phyloP scores from a whole-genome alignment of 1,140 invertebrate genomes.

The Linepithema humile region DNA sequence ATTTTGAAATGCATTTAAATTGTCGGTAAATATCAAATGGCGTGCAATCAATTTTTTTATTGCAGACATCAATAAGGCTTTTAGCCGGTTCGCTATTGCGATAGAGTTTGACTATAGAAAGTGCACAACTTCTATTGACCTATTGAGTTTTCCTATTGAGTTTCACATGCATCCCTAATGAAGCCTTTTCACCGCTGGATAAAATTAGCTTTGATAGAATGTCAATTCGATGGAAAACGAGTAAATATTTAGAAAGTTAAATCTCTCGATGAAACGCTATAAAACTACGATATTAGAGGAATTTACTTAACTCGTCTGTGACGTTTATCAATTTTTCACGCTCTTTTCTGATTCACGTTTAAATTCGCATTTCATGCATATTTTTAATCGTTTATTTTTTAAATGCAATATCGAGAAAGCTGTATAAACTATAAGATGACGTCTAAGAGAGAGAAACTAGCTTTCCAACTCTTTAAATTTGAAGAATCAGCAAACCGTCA shows the following conservation, averaged over 20 bases:
- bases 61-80: neutral
- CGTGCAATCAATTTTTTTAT: neutral
- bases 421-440: slow-evolving; percentile 2
- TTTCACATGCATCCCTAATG: slow-evolving; percentile 31
- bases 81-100: neutral
- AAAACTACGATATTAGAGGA: neutral
- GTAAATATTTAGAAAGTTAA: slow-evolving; percentile 40
- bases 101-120: slow-evolving; percentile 26
- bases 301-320: neutral
- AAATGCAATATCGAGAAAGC: neutral
- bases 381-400: neutral
- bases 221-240: slow-evolving; percentile 25
- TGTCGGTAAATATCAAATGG: neutral
- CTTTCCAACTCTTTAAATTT: slow-evolving; percentile 1
- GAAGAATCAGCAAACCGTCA: neutral
- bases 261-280: neutral
- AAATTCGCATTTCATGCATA: neutral
- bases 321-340: neutral
- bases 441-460: neutral
- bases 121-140: slow-evolving; percentile 46
- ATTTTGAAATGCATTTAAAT: neutral
- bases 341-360: neutral
- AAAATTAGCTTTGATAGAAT: slow-evolving; percentile 14
- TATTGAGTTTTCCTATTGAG: no score
- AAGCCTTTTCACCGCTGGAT: slow-evolving; percentile 22